Percentiles rank a stretch among this genome's conserved stretches.
phyloP scores from a whole-genome alignment of 2,888 invertebrate genomes.

The Acrobasis suavella region DNA sequence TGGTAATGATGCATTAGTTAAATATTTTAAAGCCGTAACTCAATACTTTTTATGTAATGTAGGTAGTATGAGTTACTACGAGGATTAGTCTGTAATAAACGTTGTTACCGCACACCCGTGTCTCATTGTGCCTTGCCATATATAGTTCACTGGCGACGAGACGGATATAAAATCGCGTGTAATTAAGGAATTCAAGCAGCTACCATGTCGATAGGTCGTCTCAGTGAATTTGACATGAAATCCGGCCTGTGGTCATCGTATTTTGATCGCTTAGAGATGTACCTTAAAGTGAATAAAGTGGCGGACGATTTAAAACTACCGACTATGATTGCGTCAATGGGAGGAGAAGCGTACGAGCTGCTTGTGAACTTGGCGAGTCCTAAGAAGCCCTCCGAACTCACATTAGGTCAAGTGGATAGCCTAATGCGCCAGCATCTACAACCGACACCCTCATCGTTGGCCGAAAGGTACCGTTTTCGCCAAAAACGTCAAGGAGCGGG shows the following conservation, averaged over 20 bases:
- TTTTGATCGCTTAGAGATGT: neutral
- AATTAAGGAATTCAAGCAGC: no score
- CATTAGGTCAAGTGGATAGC: neutral
- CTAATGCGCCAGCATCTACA: slow-evolving; percentile 1
- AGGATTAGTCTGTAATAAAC: no score
- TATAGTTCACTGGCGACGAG: no score
- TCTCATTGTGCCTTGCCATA: no score
- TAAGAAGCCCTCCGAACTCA: neutral
- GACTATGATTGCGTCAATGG: neutral
- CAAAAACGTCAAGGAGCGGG: slow-evolving; percentile 16
- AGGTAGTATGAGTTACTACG: no score
- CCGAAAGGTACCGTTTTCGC: slow-evolving; percentile 19
- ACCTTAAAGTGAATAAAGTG: neutral
- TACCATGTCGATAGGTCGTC: neutral
- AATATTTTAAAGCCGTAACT: no score
- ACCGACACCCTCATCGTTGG: neutral
- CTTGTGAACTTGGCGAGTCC: neutral
- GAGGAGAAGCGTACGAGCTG: neutral
- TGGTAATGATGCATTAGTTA: no score
- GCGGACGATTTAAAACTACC: neutral
- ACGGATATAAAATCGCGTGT: no score
- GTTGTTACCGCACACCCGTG: no score
- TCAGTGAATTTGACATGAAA: neutral
- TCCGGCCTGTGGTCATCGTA: neutral
- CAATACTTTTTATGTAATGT: no score